Evolutionary conservation across 2,113 vertebrate species (phyloP), one percentile per base, ranked within the genome.

Genomic region (Jacana jacana): DNA sequence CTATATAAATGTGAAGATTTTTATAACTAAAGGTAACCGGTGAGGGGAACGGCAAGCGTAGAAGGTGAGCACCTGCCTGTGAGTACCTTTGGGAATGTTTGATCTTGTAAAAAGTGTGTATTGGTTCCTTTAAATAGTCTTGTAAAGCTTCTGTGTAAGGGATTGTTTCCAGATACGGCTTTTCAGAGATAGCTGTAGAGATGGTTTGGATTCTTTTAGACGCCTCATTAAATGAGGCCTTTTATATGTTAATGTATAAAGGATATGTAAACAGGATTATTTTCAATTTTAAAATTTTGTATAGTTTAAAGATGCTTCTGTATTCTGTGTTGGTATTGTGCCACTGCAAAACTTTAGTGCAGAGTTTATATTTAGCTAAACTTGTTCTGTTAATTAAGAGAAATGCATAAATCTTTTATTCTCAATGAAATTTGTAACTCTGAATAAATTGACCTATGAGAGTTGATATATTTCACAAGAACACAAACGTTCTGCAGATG

Each of bases 161-260:
- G 97, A 97, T 97, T 97, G 96, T 97, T 98, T 98, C 97, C 97
- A 97, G 86, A 97, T 97, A 97, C 23, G 77, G 84, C 97, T 91
- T 98, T 98, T 97, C 97, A 97, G 86, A 95, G 91, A 97, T 96
- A 98, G 97, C 66, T 97, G 94, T 98, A 98, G 97, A 98, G 89
- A 87, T 97, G 97, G 82, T 98, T 97, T 97, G 97, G 96, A 98
- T 98, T 98, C 96, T 96, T 98, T 98, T 97, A 96, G 96, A 97
- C 92, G 85, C 97, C 98, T 98, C 98, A 98, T 98, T 95, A 98
- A 97, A 98, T 98, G 98, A 98, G 97, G 95, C 86, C 96, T 98
- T 98, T 98, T 98, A 95, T 98, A 98, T 98, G 98, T 98, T 98
- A 97, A 97, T 98, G 98, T 98, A 98, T 94, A 98, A 98, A 97